Percentiles rank a stretch among this genome's conserved stretches.
phyloP scores from a whole-genome alignment of 2,888 invertebrate genomes.

The Pristionchus entomophagus region DNA sequence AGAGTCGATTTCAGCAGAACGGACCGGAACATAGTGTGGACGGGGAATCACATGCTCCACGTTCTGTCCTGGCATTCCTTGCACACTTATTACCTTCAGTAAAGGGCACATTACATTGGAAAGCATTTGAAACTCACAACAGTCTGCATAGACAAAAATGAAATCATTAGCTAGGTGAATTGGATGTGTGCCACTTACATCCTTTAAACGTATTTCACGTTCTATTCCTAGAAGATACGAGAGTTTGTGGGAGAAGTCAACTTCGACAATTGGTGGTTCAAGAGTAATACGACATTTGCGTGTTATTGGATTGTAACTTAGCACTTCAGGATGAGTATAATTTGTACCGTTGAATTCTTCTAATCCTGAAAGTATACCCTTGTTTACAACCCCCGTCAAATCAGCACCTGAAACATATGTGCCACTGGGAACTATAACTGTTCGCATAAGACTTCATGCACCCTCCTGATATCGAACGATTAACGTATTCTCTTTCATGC shows the following conservation, averaged over 20 bases:
- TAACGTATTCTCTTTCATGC: neutral
- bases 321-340: neutral
- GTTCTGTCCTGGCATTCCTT: neutral
- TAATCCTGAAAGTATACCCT: neutral
- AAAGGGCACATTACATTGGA: constrained; percentile 39
- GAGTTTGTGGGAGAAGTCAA: neutral
- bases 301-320: neutral
- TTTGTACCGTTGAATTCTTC: neutral
- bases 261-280: neutral
- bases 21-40: constrained; percentile 17
- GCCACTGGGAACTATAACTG: neutral
- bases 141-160: constrained; percentile 32
- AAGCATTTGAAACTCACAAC: constrained; percentile 38
- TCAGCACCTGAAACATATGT: constrained; percentile 14
- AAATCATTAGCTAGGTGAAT: constrained; percentile 29
- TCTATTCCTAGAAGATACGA: neutral
- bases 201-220: neutral
- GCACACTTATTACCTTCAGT: constrained; percentile 1
- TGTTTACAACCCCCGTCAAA: neutral
- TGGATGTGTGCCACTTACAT: neutral
- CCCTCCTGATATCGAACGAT: neutral
- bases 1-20: constrained; percentile 1
- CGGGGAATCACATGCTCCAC: neutral
- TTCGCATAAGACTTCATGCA: neutral
- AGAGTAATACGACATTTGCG: constrained; percentile 1